These are phyloP conservation scores for Leptinotarsa peninsularis DNA, from an alignment of 2,888 invertebrate genomes.

Conservation along the genomic window DNA sequence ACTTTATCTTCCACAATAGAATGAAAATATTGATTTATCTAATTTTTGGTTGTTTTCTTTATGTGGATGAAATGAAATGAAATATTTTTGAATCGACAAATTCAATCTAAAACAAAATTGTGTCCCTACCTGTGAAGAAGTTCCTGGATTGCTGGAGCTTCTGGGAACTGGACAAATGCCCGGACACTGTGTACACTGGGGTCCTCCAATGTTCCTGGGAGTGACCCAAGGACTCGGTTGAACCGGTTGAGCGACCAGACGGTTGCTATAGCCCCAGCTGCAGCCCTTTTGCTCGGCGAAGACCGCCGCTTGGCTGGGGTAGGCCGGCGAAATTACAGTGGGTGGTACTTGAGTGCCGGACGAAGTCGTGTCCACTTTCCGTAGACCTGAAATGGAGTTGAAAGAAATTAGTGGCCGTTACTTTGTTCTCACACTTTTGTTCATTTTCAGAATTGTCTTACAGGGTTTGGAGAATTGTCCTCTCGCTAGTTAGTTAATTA, in stretches of 20 bases:
- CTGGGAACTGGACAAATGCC: slow-evolving; percentile 65
- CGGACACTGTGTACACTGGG: slow-evolving; percentile 65
- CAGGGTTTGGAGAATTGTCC: too few species aligned
- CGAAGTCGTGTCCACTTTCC: slow-evolving; percentile 61
- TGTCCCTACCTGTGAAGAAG: slow-evolving; percentile 50
- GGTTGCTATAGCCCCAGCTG: slow-evolving; percentile 68
- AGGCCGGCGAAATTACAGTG: slow-evolving; percentile 52
- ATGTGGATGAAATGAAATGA: too few species aligned
- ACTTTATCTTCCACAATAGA: too few species aligned
- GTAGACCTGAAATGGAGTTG: slow-evolving; percentile 55
- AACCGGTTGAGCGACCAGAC: slow-evolving; percentile 53
- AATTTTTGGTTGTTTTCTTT: not conserved
- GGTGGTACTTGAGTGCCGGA: slow-evolving; percentile 57
- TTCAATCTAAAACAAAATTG: slow-evolving; percentile 13
- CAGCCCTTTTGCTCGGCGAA: slow-evolving; percentile 68
- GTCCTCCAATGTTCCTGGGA: slow-evolving; percentile 58
- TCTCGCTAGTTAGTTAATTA: too few species aligned
- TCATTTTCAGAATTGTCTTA: not conserved
- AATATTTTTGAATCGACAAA: too few species aligned
- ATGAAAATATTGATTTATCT: too few species aligned
- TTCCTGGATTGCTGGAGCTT: slow-evolving; percentile 64
- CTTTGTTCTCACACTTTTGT: not conserved
- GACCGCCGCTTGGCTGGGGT: slow-evolving; percentile 66
- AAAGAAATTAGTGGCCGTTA: not conserved
- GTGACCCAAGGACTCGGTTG: slow-evolving; percentile 63